A percentile compares a stretch with the other conserved stretches of the same genome.
Evolutionary conservation across 2,888 invertebrate species (phyloP).

Genomic region (Dysmachus trigonus): DNA sequence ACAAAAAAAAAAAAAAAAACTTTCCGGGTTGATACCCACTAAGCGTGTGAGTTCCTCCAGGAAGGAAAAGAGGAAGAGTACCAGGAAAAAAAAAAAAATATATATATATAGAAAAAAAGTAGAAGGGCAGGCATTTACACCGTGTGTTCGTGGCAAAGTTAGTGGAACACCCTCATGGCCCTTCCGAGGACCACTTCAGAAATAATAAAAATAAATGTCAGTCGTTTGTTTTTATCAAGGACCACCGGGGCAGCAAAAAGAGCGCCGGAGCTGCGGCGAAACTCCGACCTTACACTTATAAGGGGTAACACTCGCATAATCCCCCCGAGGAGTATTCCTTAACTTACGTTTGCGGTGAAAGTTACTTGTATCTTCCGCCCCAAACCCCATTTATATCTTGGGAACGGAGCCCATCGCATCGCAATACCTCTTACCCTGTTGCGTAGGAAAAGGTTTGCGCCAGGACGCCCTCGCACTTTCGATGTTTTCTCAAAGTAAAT

Average conservation of each 20-base stretch:
- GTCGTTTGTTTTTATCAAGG: conserved; percentile 64
- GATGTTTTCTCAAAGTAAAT: background rate
- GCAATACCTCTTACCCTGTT: conserved; percentile 44
- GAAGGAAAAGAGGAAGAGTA: background rate
- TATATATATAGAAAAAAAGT: too few species aligned
- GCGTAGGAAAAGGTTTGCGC: conserved; percentile 19
- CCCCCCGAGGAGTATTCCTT: conserved; percentile 47
- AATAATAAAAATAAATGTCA: conserved; percentile 66
- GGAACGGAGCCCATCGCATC: conserved; percentile 16
- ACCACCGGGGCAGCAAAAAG: conserved; percentile 45
- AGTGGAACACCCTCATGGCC: conserved; percentile 39
- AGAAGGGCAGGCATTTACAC: conserved; percentile 9
- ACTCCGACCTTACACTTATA: conserved; percentile 4
- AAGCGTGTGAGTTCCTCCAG: conserved; percentile 3
- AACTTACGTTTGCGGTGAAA: background rate
- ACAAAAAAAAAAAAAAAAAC: background rate
- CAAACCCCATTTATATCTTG: background rate
- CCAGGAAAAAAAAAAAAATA: background rate
- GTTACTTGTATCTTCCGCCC: background rate
- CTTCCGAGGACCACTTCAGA: conserved; percentile 51
- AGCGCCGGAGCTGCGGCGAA: background rate
- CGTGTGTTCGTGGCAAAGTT: conserved; percentile 22
- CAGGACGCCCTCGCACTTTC: background rate
- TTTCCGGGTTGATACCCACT: conserved; percentile 2
- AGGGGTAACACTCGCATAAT: conserved; percentile 42